phyloP scores from a whole-genome alignment of 2,888 invertebrate species.

The Brachyopa scutellaris region DNA sequence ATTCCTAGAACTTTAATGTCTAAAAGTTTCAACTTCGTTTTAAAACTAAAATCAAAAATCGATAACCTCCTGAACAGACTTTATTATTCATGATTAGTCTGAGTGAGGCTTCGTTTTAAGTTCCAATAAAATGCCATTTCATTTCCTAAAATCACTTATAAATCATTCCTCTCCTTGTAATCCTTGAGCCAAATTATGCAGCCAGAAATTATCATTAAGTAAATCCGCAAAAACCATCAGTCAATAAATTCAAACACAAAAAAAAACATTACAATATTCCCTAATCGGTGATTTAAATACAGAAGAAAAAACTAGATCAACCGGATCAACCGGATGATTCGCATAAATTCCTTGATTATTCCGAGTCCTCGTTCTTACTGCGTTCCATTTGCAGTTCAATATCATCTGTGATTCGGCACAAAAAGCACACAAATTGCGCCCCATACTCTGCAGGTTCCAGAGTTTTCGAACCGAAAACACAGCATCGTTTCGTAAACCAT shows the following conservation, averaged over 20 bases:
- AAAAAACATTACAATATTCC: slow-evolving; percentile 38
- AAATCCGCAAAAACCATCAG: slow-evolving; percentile 27
- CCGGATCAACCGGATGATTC: slow-evolving; percentile 66
- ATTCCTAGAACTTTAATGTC: too few species aligned
- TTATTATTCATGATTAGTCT: too few species aligned
- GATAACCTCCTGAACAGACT: too few species aligned
- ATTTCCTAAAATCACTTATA: too few species aligned
- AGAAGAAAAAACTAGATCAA: slow-evolving; percentile 42
- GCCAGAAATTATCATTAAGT: slow-evolving; percentile 36
- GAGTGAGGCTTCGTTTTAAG: too few species aligned
- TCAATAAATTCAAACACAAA: slow-evolving; percentile 26
- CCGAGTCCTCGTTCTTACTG: slow-evolving; percentile 48
- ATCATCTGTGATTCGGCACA: slow-evolving; percentile 45
- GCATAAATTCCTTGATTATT: slow-evolving; percentile 70
- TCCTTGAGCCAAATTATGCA: slow-evolving; percentile 12
- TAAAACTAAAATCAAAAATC: too few species aligned
- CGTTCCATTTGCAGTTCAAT: slow-evolving; percentile 66
- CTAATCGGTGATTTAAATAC: slow-evolving; percentile 69
- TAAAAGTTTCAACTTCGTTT: too few species aligned
- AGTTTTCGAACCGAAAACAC: slow-evolving; percentile 24
- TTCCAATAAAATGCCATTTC: too few species aligned
- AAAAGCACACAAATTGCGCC: slow-evolving; percentile 22
- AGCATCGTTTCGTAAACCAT: slow-evolving; percentile 59
- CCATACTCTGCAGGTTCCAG: neutral
- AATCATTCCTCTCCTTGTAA: too few species aligned